phyloP scores from a whole-genome alignment of 1,140 invertebrate species.

The Acromyrmex charruanus region DNA sequence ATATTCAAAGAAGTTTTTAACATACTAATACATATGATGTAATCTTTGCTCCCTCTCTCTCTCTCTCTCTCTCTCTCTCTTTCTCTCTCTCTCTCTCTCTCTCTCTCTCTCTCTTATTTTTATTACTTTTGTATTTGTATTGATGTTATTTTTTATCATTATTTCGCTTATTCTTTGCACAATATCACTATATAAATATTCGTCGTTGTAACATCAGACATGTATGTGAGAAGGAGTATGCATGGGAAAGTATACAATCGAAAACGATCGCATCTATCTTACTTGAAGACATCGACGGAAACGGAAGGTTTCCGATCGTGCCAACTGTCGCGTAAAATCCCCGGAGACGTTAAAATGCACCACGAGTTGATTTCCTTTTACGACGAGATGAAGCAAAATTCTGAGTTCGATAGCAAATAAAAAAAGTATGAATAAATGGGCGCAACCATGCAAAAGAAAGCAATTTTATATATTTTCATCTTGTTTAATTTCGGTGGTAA shows the following conservation, averaged over 20 bases:
- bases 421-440: background rate
- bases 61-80: too few species aligned
- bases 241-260: background rate
- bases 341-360: slow-evolving; percentile 43
- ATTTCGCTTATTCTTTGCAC: background rate
- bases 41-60: background rate
- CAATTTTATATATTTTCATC: background rate
- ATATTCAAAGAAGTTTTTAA: background rate
- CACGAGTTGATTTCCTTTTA: slow-evolving; percentile 39
- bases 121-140: too few species aligned
- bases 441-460: background rate
- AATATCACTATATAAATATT: slow-evolving; percentile 46
- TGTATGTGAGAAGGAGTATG: too few species aligned
- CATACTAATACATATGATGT: background rate
- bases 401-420: slow-evolving; percentile 22
- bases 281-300: slow-evolving; percentile 32
- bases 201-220: background rate
- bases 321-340: slow-evolving; percentile 54
- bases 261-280: slow-evolving; percentile 51
- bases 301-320: background rate
- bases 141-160: too few species aligned
- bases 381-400: slow-evolving; percentile 23
- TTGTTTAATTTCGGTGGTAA: background rate
- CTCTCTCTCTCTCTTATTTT: too few species aligned
- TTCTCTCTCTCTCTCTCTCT: too few species aligned